Evolutionary conservation across 2,888 invertebrate species (phyloP).

Genomic region (Timandra comae): DNA sequence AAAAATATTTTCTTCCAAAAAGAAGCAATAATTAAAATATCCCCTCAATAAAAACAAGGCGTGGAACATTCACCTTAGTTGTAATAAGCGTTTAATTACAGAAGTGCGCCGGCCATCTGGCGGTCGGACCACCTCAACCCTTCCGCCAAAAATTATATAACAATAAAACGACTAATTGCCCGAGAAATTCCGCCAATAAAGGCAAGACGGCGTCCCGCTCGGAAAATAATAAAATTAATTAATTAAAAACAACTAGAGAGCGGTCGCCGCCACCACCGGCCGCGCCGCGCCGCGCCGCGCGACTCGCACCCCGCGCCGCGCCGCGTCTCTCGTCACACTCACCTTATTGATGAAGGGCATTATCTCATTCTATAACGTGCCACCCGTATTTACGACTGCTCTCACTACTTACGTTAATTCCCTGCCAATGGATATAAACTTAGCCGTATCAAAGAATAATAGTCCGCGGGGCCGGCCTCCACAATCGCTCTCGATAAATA

Average conservation of each 20-base stretch:
- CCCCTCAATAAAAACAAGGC: constrained; percentile 16
- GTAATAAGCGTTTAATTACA: constrained; percentile 42
- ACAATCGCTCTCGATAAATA: constrained; percentile 53
- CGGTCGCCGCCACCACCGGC: too few relatives aligned
- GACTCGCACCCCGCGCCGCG: constrained; percentile 11
- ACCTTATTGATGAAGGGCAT: too few relatives aligned
- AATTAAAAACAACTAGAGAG: constrained; percentile 64
- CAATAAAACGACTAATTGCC: constrained; percentile 76
- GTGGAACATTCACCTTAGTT: constrained; percentile 24
- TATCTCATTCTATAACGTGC: too few relatives aligned
- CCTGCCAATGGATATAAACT: too few relatives aligned
- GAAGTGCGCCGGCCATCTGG: constrained; percentile 31
- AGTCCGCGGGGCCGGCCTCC: constrained; percentile 17
- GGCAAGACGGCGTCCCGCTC: constrained; percentile 55
- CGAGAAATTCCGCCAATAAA: constrained; percentile 70
- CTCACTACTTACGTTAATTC: constrained; percentile 1
- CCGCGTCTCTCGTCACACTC: too few relatives aligned
- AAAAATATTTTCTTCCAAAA: too few relatives aligned
- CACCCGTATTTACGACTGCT: too few relatives aligned
- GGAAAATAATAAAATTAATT: constrained; percentile 76
- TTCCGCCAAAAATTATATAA: constrained; percentile 72
- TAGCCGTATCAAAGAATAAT: too few relatives aligned
- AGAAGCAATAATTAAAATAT: constrained; percentile 3
- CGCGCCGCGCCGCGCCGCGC: constrained; percentile 9
- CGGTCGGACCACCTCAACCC: constrained; percentile 54